phyloP scores from a whole-genome alignment of 2,888 invertebrate species.

The Cheilosia grossa region DNA sequence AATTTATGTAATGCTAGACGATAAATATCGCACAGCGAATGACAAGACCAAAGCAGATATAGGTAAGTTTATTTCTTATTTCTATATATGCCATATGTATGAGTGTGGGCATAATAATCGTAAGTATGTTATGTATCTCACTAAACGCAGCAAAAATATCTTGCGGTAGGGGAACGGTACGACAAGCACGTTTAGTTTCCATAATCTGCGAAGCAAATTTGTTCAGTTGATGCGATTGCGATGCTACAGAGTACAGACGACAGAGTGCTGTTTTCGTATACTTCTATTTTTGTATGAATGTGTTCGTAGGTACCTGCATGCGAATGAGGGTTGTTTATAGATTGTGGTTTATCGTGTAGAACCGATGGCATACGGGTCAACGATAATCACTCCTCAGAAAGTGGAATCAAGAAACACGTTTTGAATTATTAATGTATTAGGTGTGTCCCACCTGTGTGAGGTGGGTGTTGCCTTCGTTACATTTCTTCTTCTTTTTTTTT shows the following conservation, averaged over 20 bases:
- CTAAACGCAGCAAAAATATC: too few species aligned
- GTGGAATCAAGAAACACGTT: neutral
- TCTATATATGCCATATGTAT: neutral
- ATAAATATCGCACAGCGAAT: slow-evolving; percentile 32
- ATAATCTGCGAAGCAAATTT: too few species aligned
- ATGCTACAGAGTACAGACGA: too few species aligned
- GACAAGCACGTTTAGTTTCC: too few species aligned
- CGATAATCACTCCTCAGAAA: slow-evolving; percentile 20
- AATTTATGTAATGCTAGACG: slow-evolving; percentile 36
- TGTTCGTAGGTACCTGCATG: neutral
- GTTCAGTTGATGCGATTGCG: too few species aligned
- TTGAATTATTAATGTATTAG: neutral
- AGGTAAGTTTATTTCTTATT: slow-evolving; percentile 5
- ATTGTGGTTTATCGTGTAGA: slow-evolving; percentile 3
- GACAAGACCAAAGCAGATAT: slow-evolving; percentile 17
- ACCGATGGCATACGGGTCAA: neutral
- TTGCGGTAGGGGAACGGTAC: too few species aligned
- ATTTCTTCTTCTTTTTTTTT: too few species aligned
- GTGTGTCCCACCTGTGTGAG: too few species aligned
- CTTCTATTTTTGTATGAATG: neutral
- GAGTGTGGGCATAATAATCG: too few species aligned
- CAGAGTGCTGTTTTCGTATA: neutral
- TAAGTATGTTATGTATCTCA: too few species aligned
- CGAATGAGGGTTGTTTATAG: neutral
- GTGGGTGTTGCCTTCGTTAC: too few species aligned